A percentile compares a stretch with the other conserved stretches of the same genome.
phyloP scores from a whole-genome alignment of 1,140 invertebrate species.

The Pseudomyrmex concolor region DNA sequence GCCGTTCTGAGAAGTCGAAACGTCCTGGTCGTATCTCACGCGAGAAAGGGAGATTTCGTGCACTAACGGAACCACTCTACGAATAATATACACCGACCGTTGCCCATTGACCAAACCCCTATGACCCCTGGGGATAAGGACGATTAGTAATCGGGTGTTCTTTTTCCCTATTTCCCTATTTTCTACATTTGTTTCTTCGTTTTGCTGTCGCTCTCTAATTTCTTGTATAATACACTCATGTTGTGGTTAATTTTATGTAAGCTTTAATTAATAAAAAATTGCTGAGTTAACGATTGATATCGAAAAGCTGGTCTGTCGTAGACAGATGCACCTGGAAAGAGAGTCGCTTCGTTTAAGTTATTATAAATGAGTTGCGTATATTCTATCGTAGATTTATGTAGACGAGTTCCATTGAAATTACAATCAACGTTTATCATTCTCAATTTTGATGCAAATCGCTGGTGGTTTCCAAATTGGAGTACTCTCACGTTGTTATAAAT shows the following conservation, averaged over 20 bases:
- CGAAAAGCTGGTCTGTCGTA: conserved; percentile 65
- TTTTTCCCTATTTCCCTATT: conserved; percentile 43
- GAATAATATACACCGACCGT: conserved; percentile 71
- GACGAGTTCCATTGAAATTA: conserved; percentile 69
- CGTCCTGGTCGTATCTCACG: conserved; percentile 73
- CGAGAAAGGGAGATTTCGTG: conserved; percentile 64
- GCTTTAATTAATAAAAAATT: conserved; percentile 43
- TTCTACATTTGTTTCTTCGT: conserved; percentile 15
- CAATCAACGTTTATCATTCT: conserved; percentile 64
- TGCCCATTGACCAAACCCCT: conserved; percentile 68
- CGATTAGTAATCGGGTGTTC: conserved; percentile 75
- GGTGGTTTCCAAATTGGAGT: conserved; percentile 64
- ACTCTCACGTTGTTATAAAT: conserved; percentile 69
- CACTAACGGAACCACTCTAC: conserved; percentile 68
- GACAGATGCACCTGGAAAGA: conserved; percentile 70
- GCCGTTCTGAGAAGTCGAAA: conserved; percentile 73
- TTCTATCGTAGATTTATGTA: conserved; percentile 65
- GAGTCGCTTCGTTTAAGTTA: conserved; percentile 65
- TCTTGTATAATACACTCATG: not conserved
- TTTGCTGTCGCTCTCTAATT: not conserved
- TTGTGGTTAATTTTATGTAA: not conserved
- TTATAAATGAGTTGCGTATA: conserved; percentile 72
- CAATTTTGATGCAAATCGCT: conserved; percentile 12
- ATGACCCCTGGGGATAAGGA: conserved; percentile 73
- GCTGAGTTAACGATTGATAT: conserved; percentile 29